Conservation (phyloP, 2,797 vertebrate species). For the Typhlichthys eigenmanni region DNA sequence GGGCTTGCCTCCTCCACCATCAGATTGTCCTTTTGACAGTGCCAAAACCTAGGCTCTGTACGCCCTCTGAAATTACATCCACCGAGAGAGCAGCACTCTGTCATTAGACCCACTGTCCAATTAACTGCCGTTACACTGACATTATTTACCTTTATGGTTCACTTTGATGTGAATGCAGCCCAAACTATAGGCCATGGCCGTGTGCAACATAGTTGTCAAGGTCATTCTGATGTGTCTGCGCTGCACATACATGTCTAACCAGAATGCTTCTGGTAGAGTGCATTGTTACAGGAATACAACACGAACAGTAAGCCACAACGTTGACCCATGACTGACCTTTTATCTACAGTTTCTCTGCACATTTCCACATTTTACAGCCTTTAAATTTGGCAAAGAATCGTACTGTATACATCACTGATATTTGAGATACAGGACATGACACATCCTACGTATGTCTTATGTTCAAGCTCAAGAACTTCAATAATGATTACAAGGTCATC, state of each 20-base stretch:
- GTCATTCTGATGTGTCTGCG: slow-evolving; percentile 31
- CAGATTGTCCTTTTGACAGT: slow-evolving; percentile 48
- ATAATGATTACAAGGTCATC: too few relatives aligned
- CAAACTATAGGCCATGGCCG: slow-evolving; percentile 45
- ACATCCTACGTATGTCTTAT: too few relatives aligned
- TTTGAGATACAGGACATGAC: too few relatives aligned
- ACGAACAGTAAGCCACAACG: too few relatives aligned
- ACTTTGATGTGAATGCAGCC: slow-evolving; percentile 48
- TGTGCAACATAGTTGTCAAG: slow-evolving; percentile 33
- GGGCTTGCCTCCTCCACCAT: slow-evolving; percentile 46
- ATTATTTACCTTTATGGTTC: slow-evolving; percentile 42
- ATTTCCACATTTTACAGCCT: too few relatives aligned
- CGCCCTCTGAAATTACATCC: slow-evolving; percentile 57
- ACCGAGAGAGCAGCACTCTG: slow-evolving; percentile 35
- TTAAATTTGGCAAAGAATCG: too few relatives aligned
- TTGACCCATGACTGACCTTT: neutral
- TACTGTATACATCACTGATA: too few relatives aligned
- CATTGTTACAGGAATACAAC: too few relatives aligned
- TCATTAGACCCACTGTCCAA: slow-evolving; percentile 50
- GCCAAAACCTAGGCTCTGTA: slow-evolving; percentile 35
- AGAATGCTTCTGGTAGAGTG: too few relatives aligned
- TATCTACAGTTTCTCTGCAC: too few relatives aligned
- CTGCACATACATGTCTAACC: slow-evolving; percentile 1
- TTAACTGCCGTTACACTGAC: slow-evolving; percentile 49
- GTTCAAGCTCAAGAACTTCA: too few relatives aligned